Base-by-base conservation (phyloP, 2,888 invertebrate species). In the Acrocera orbiculus region DNA sequence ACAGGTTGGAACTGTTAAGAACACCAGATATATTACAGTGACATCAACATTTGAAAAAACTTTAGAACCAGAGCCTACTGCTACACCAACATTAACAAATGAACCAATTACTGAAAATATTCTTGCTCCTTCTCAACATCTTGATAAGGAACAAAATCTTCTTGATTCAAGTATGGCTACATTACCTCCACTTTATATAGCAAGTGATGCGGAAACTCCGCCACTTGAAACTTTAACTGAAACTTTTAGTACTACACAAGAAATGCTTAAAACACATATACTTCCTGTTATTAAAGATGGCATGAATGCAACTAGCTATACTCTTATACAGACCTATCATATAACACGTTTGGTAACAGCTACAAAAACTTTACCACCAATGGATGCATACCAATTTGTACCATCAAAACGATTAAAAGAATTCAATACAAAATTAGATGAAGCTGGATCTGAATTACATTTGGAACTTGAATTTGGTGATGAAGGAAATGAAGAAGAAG, bases 241-340 rank as follows among this genome's bases (percentile, higher is more conserved):
- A 61, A 86, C 86, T 4, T 90, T 86, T 61, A 86, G 87, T 46
- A 86, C 89, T 5, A 87, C 86, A 1, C 85, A 89, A 56, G 69
- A 79, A 8, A 75, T 87, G 65, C 62, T 86, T 13, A 87, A 86
- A 58, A 90, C 90, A 2, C 86, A 89, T 52, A 73, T 90, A 39
- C 61, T 90, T 32, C 90, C 90, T 0, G 73, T 89, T 2, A 68
- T 87, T 24, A 70, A 72, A 41, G 74, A 73, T 38, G 71, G 70
- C 11, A 73, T 73, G 38, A 72, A 82, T 44, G 82, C 85, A 0
- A 73, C 70, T 32, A 76, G 71, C 39, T 62, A 83, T 45, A 89
- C 90, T 1, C 66, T 90, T 30, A 78, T 87, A 3, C 90, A 90
- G 62, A 87, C 89, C 0, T 90, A 87, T 58, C 72, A 81, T 49